A percentile compares a stretch with the other conserved stretches of the same genome.
phyloP scores from a whole-genome alignment of 2,888 invertebrate genomes.

The Rhagonycha lutea region DNA sequence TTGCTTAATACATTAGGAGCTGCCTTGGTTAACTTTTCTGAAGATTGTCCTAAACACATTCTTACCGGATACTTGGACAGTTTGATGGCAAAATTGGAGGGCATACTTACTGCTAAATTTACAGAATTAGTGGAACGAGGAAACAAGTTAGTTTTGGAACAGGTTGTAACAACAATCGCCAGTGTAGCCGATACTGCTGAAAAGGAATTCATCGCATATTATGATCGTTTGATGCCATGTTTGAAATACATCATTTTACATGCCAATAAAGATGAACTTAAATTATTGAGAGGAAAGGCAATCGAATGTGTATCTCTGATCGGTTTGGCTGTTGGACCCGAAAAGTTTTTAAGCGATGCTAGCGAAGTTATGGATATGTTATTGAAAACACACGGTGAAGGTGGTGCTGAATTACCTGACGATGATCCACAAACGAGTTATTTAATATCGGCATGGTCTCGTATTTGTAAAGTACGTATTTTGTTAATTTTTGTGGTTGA shows the following conservation, averaged over 20 bases:
- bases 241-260: constrained; percentile 97
- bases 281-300: constrained; percentile 91
- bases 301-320: constrained; percentile 99
- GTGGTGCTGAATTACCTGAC: constrained; percentile 80
- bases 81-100: constrained; percentile 89
- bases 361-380: constrained; percentile 95
- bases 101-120: constrained; percentile 88
- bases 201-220: constrained; percentile 92
- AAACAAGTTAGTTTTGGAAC: constrained; percentile 94
- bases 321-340: constrained; percentile 82
- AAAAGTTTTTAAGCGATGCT: constrained; percentile 88
- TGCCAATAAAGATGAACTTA: constrained; percentile 84
- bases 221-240: constrained; percentile 91
- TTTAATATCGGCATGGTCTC: constrained; percentile 98
- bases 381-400: constrained; percentile 86
- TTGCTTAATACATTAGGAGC: constrained; percentile 65
- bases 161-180: constrained; percentile 97
- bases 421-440: constrained; percentile 98
- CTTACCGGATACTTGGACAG: constrained; percentile 87
- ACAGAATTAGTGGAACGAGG: constrained; percentile 93
- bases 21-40: constrained; percentile 98
- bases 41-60: constrained; percentile 96
- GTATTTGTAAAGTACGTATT: constrained; percentile 81
- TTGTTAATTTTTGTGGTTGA: background rate
- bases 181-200: constrained; percentile 98